A percentile compares a stretch with the other conserved stretches of the same genome.
Evolutionary conservation across 2,797 vertebrate species (phyloP).

Genomic region (Mareca penelope): DNA sequence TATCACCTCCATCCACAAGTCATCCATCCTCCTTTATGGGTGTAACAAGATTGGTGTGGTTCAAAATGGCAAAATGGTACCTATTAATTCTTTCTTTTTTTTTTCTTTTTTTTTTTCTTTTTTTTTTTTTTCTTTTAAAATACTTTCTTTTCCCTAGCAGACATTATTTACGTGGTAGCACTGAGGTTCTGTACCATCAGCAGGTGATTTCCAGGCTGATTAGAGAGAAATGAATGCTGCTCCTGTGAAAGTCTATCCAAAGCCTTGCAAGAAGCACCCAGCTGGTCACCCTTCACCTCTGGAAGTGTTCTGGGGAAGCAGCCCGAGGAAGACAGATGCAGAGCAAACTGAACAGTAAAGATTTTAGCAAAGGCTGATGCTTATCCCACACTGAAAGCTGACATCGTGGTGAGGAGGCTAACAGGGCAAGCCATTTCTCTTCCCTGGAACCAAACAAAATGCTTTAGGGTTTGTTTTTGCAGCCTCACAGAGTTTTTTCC

Average conservation of each 20-base stretch:
- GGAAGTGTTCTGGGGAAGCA: background rate
- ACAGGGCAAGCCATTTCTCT: background rate
- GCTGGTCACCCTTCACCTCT: background rate
- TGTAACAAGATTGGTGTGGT: background rate
- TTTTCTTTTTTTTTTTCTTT: background rate
- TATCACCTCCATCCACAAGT: background rate
- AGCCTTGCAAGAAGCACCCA: background rate
- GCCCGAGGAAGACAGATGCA: background rate
- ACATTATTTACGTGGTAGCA: background rate
- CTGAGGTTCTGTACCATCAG: background rate
- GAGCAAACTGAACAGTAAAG: background rate
- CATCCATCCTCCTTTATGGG: background rate
- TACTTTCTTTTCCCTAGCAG: background rate
- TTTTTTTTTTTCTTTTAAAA: too few species aligned
- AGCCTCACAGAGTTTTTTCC: background rate
- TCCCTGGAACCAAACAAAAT: background rate
- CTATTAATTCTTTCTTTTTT: background rate
- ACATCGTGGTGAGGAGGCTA: background rate
- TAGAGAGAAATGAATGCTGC: background rate
- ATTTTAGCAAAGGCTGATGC: background rate
- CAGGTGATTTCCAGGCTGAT: fast-evolving
- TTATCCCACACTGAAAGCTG: background rate
- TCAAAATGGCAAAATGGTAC: background rate
- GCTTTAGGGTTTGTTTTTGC: background rate
- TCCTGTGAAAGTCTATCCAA: background rate